phyloP scores from a whole-genome alignment of 1,140 invertebrate genomes.

The Drosophila orena region DNA sequence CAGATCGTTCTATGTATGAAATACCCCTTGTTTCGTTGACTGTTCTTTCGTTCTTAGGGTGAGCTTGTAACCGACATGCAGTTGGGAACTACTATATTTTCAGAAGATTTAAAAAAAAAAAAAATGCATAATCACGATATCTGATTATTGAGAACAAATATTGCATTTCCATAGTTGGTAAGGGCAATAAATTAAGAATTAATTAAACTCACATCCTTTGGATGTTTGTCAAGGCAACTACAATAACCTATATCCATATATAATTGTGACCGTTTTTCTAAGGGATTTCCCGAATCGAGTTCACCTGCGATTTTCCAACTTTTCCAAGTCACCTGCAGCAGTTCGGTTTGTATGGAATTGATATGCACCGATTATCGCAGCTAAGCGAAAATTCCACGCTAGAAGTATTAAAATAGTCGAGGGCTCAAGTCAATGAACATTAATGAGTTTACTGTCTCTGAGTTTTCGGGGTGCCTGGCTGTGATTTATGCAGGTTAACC shows the following conservation, averaged over 20 bases:
- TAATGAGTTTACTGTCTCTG: conserved; percentile 47
- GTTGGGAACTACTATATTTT: not conserved
- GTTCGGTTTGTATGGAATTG: conserved; percentile 2
- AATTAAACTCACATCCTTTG: conserved; percentile 6
- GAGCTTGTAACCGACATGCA: not conserved
- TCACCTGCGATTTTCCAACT: not conserved
- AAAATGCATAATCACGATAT: not conserved
- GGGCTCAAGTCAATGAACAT: conserved; percentile 37
- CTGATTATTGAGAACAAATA: not conserved
- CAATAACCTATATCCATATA: conserved; percentile 33
- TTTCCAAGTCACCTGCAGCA: not conserved
- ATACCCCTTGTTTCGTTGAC: not conserved
- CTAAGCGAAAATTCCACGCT: conserved; percentile 15
- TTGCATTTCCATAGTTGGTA: too few relatives aligned
- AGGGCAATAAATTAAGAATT: too few relatives aligned
- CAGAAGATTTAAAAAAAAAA: not conserved
- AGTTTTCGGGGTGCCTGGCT: conserved; percentile 12
- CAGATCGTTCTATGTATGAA: not conserved
- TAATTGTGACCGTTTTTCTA: not conserved
- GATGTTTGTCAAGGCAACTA: not conserved
- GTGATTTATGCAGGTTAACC: conserved; percentile 50
- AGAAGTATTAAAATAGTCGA: not conserved
- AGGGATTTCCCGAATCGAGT: conserved; percentile 9
- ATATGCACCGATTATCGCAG: not conserved
- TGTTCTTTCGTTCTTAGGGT: not conserved